phyloP scores from a whole-genome alignment of 2,888 invertebrate species.

The Pardosa pseudoannulata region DNA sequence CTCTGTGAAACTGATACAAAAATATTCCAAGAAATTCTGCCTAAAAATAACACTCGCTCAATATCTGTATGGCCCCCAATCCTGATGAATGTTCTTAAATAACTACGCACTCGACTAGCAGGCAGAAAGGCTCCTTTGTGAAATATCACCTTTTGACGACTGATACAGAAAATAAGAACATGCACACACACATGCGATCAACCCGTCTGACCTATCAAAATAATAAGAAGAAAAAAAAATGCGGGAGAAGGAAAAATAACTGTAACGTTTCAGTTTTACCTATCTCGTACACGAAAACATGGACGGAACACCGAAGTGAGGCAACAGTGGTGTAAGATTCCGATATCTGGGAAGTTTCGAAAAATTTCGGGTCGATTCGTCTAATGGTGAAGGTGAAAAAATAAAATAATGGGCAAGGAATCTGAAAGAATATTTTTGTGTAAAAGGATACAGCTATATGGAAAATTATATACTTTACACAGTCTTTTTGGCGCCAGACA shows the following conservation, averaged over 20 bases:
- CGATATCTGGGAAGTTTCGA: background rate
- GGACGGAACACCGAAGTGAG: background rate
- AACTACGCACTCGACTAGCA: slow-evolving; percentile 45
- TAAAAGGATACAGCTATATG: too few relatives aligned
- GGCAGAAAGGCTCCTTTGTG: slow-evolving; percentile 41
- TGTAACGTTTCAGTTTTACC: slow-evolving; percentile 34
- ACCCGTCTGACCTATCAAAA: slow-evolving; percentile 60
- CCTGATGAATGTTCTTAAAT: slow-evolving; percentile 1
- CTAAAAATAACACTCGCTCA: too few relatives aligned
- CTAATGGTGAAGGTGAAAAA: too few relatives aligned
- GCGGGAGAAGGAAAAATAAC: slow-evolving; percentile 22
- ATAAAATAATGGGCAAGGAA: too few relatives aligned
- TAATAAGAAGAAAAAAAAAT: background rate
- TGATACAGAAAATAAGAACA: slow-evolving; percentile 48
- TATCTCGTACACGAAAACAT: slow-evolving; percentile 4
- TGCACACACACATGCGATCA: slow-evolving; percentile 23
- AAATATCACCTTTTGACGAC: slow-evolving; percentile 57
- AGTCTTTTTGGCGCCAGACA: too few relatives aligned
- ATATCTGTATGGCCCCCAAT: slow-evolving; percentile 11
- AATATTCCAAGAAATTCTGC: too few relatives aligned
- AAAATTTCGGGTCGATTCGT: too few relatives aligned
- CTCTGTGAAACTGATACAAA: too few relatives aligned
- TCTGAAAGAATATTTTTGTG: too few relatives aligned
- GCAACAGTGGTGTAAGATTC: background rate
- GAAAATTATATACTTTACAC: too few relatives aligned